Base-by-base conservation (phyloP, 1,140 invertebrate genomes). In the Lycorma delicatula region DNA sequence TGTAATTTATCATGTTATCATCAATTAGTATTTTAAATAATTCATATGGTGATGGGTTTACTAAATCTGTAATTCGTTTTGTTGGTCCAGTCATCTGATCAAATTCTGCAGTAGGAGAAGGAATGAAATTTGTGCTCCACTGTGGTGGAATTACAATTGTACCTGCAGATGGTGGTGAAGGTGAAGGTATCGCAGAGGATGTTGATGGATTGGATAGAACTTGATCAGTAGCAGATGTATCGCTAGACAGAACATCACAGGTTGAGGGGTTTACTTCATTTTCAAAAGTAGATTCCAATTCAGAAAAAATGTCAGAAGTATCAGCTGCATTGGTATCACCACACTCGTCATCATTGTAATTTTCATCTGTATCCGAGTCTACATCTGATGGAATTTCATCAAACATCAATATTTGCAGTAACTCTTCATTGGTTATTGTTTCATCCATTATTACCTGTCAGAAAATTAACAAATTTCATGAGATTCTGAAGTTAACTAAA, bases 361-460 rank as follows among this genome's bases (percentile, higher is more conserved):
- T 28, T 50, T 26, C 9, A 23, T 50, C 48, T 22, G 18, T 28
- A 26, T 26, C 22, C n/a, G 48, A 50, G 3, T 50, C 48, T 26
- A 11, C 22, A 25, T 28, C 48, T 25, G 48, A 50, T 16, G 48
- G 48, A 16, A 50, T 50, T 26, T 25, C 23, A 26, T 50, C 23
- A 50, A 25, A 50, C 22, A 50, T 25, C 18, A 50, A 23, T 6
- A 25, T 53, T 28, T 34, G 18, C 29, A 44, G 41, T 22, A 44
- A 44, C 41, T 53, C 28, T 20, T 53, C 50, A 53, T 53, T 27
- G 31, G 29, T 26, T 28, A 53, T 53, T 53, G 23, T 53, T 31
- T 53, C 29, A 20, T 26, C 25, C 50, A 53, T 53, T 53, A 28
- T 53, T 18, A 53, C 50, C 25, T 31, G 25, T 53, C 18, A 53